phyloP scores from a whole-genome alignment of 2,888 invertebrate genomes.

The Sycophila texana region DNA sequence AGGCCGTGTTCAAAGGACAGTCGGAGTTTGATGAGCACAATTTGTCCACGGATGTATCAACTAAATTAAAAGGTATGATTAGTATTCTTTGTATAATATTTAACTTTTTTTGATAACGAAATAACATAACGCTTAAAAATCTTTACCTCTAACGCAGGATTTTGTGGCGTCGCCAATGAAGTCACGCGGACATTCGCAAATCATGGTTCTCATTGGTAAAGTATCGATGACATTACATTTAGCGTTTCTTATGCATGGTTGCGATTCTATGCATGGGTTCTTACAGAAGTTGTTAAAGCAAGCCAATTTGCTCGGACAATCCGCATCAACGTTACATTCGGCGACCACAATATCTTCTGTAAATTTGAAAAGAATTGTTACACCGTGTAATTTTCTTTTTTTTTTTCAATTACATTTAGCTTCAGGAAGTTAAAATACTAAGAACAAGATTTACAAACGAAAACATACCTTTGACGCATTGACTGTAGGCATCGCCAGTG shows the following conservation, averaged over 20 bases:
- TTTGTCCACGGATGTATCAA: conserved; percentile 71
- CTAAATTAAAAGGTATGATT: conserved; percentile 7
- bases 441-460: not conserved
- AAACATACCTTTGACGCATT: conserved; percentile 80
- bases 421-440: not conserved
- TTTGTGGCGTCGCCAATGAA: conserved; percentile 91
- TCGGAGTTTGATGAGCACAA: conserved; percentile 85
- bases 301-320: conserved; percentile 90
- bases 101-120: not conserved
- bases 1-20: conserved; percentile 84
- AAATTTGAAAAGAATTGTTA: conserved; percentile 8
- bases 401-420: too few species aligned
- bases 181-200: conserved; percentile 90
- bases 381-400: not conserved
- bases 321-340: conserved; percentile 87
- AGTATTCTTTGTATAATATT: not conserved
- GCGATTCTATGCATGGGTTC: conserved; percentile 86
- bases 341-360: conserved; percentile 78
- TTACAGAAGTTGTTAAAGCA: conserved; percentile 88
- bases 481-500: conserved; percentile 84
- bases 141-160: conserved; percentile 87
- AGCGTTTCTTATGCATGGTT: conserved; percentile 88
- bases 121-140: conserved; percentile 19
- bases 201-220: conserved; percentile 90
- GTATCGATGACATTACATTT: conserved; percentile 91